A percentile compares a stretch with the other conserved stretches of the same genome.
Evolutionary conservation across 2,113 vertebrate genomes (phyloP).

Genomic region (Vulpes ferrilata): DNA sequence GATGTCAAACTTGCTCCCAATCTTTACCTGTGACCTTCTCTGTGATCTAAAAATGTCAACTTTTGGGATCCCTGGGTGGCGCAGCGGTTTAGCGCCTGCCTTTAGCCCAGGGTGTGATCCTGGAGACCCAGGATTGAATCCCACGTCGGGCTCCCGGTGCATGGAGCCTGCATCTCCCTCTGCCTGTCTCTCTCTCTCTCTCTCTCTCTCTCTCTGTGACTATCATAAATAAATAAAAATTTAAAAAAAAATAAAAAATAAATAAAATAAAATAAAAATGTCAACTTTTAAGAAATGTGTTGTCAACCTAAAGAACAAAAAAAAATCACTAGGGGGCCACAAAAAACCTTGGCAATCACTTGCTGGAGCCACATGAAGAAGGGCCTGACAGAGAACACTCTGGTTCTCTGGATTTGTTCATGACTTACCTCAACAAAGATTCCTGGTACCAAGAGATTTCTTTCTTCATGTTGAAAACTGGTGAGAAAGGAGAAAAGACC

Average conservation of each 20-base stretch:
- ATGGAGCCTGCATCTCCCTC: too few relatives aligned
- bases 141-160: too few relatives aligned
- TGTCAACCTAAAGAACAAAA: not conserved
- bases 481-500: not conserved
- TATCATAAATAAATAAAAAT: too few relatives aligned
- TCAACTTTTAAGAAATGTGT: not conserved
- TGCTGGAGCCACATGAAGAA: not conserved
- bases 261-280: too few relatives aligned
- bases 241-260: too few relatives aligned
- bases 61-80: too few relatives aligned
- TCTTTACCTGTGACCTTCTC: not conserved
- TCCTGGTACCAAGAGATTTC: not conserved
- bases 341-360: not conserved
- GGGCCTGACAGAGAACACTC: not conserved
- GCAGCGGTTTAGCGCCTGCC: too few relatives aligned
- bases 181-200: too few relatives aligned
- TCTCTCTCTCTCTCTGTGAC: too few relatives aligned
- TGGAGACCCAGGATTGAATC: too few relatives aligned
- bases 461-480: not conserved
- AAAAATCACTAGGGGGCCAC: not conserved
- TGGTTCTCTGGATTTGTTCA: not conserved
- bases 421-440: not conserved
- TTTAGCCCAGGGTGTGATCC: too few relatives aligned
- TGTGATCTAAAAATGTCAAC: conserved; percentile 13
- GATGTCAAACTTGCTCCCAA: not conserved